Percentiles rank a stretch among this genome's conserved stretches.
Evolutionary conservation across 2,888 invertebrate genomes (phyloP).

Genomic region (Orthonychiurus folsomi): DNA sequence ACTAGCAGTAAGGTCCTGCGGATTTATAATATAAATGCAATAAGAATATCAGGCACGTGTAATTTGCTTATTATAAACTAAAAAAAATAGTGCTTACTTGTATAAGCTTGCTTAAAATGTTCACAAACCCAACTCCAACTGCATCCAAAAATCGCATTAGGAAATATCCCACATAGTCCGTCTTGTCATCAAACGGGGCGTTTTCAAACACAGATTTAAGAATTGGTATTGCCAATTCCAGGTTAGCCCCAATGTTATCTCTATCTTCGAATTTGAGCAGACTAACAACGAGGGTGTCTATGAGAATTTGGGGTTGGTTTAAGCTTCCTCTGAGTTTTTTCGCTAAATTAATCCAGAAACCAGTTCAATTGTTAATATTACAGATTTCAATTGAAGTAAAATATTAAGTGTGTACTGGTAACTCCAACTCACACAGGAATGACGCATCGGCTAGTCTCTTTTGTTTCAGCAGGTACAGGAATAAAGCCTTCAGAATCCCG

Average conservation of each 20-base stretch:
- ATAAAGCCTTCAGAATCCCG: slow-evolving; percentile 21
- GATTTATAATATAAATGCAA: no score
- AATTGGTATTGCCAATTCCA: slow-evolving; percentile 12
- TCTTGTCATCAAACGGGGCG: slow-evolving; percentile 11
- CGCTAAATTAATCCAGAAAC: slow-evolving; percentile 13
- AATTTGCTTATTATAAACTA: no score
- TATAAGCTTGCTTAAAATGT: slow-evolving; percentile 4
- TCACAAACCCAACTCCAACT: slow-evolving; percentile 14
- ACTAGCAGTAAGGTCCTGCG: no score
- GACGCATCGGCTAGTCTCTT: slow-evolving; percentile 16
- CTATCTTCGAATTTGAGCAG: slow-evolving; percentile 11
- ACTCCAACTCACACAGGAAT: slow-evolving; percentile 7
- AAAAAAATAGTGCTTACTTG: slow-evolving; percentile 5
- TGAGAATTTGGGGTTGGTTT: slow-evolving; percentile 11
- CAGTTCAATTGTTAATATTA: no score
- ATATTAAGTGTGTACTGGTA: no score
- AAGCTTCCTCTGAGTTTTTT: slow-evolving; percentile 15
- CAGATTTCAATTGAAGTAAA: no score
- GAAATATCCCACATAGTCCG: slow-evolving; percentile 22
- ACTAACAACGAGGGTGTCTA: slow-evolving; percentile 13
- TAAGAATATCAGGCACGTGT: no score
- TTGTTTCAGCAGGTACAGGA: slow-evolving; percentile 21
- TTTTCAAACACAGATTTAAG: slow-evolving; percentile 18
- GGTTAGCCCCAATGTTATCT: not conserved
- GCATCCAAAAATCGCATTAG: slow-evolving; percentile 19